Conservation (phyloP, 1,140 invertebrate species). For the Aleiodes sp. region DNA sequence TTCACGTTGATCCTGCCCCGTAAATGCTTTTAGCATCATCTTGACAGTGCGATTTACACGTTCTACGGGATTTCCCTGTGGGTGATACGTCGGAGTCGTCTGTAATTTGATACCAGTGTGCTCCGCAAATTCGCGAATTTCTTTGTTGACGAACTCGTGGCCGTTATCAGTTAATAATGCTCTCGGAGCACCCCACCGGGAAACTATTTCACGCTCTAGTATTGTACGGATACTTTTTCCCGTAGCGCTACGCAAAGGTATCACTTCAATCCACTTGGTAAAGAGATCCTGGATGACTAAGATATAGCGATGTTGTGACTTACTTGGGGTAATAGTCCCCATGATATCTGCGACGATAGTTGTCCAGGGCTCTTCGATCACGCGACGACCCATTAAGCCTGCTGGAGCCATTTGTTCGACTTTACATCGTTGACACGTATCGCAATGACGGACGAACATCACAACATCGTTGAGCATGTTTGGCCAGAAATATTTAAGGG, state of each 20-base stretch:
- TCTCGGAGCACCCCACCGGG: neutral
- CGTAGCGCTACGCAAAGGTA: neutral
- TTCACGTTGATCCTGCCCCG: too few species aligned
- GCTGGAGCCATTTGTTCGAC: neutral
- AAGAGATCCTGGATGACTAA: neutral
- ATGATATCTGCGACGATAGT: neutral
- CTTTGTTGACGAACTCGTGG: neutral
- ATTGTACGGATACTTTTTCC: too few species aligned
- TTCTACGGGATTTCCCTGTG: too few species aligned
- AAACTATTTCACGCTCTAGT: too few species aligned
- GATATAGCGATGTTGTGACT: neutral
- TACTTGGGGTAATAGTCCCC: neutral
- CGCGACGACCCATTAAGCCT: conserved; percentile 26
- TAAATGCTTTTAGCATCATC: too few species aligned
- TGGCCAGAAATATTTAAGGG: conserved; percentile 45
- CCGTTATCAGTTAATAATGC: neutral
- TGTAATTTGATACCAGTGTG: too few species aligned
- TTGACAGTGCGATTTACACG: too few species aligned
- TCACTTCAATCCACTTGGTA: neutral
- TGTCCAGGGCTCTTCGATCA: conserved; percentile 29
- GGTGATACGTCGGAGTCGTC: too few species aligned
- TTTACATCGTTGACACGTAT: conserved; percentile 35
- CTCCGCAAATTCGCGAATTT: neutral
- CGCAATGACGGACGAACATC: conserved; percentile 29
- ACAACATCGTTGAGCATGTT: conserved; percentile 41